These are phyloP conservation scores for Sebastolobus altivelis DNA, from an alignment of 2,797 vertebrate genomes.

Conservation along the genomic window DNA sequence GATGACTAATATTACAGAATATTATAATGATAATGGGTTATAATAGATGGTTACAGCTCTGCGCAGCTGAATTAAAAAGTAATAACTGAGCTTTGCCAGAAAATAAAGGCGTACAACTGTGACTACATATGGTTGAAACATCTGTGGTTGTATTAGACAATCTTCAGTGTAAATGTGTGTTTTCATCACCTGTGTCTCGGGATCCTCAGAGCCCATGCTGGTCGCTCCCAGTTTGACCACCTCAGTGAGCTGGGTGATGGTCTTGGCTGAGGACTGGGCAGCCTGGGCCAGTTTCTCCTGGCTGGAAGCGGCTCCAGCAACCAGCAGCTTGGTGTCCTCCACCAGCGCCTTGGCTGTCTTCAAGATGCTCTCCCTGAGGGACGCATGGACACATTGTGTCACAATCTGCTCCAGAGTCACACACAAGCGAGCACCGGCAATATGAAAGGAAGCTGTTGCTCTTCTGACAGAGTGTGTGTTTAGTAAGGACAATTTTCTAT, in stretches of 20 bases:
- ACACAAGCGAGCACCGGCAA: slow-evolving; percentile 23
- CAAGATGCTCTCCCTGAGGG: slow-evolving; percentile 94
- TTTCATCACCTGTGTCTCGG: slow-evolving; percentile 94
- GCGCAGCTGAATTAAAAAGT: slow-evolving; percentile 13
- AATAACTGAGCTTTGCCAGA: slow-evolving; percentile 16
- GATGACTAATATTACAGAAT: slow-evolving; percentile 25
- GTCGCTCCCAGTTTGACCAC: slow-evolving; percentile 97
- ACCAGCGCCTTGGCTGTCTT: slow-evolving; percentile 98
- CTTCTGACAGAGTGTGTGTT: slow-evolving; percentile 40
- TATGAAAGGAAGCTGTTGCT: slow-evolving; percentile 40
- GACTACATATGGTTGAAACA: slow-evolving; percentile 18
- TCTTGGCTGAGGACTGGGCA: slow-evolving; percentile 96
- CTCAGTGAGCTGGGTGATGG: slow-evolving; percentile 97
- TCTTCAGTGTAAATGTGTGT: neutral
- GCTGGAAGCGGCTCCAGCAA: slow-evolving; percentile 87
- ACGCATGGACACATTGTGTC: slow-evolving; percentile 44
- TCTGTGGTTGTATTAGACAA: neutral
- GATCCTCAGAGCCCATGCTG: slow-evolving; percentile 96
- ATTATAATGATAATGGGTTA: slow-evolving; percentile 1
- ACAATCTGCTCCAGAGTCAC: slow-evolving; percentile 61
- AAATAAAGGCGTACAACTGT: slow-evolving; percentile 2
- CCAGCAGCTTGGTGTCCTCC: slow-evolving; percentile 97
- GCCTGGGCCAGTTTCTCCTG: slow-evolving; percentile 97
- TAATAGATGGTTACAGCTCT: slow-evolving; percentile 1
- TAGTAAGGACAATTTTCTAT: slow-evolving; percentile 13